Percentiles rank a stretch among this genome's conserved stretches.
These are phyloP conservation scores for Polyommatus iphigenia DNA, from an alignment of 2,888 invertebrate genomes.

Conservation along the genomic window DNA sequence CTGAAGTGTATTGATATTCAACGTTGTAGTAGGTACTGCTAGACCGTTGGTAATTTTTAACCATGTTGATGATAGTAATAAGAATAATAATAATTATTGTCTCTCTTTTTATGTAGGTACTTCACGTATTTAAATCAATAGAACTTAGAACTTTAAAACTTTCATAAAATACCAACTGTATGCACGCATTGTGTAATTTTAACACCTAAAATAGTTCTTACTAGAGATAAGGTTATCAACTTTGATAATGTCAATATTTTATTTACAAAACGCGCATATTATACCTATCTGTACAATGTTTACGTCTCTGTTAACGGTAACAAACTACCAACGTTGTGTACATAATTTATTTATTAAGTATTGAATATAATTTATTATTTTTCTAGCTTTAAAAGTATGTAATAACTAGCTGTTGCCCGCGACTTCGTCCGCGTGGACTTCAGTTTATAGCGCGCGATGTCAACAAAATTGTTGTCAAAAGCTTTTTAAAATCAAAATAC, in stretches of 20 bases:
- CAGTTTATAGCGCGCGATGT: no score
- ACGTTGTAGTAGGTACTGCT: constrained; percentile 64
- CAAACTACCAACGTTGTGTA: no score
- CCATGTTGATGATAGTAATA: constrained; percentile 47
- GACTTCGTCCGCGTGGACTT: no score
- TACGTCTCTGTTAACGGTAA: no score
- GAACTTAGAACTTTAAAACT: not conserved
- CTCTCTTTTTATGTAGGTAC: not conserved
- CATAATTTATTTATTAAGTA: no score
- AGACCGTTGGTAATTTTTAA: constrained; percentile 51
- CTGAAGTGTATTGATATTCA: constrained; percentile 63
- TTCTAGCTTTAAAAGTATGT: no score
- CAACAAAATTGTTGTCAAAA: no score
- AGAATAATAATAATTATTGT: not conserved
- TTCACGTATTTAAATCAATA: not conserved
- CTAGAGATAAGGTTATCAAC: constrained; percentile 27
- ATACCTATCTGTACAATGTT: not conserved
- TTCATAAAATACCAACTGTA: not conserved
- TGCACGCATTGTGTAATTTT: not conserved
- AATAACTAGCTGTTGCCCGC: no score
- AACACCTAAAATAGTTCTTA: not conserved
- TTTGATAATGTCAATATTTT: constrained; percentile 38
- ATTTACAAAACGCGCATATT: constrained; percentile 19
- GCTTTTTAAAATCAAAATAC: no score
- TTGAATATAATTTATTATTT: no score